phyloP scores from a whole-genome alignment of 2,888 invertebrate species.

The Pristionchus fissidentatus region DNA sequence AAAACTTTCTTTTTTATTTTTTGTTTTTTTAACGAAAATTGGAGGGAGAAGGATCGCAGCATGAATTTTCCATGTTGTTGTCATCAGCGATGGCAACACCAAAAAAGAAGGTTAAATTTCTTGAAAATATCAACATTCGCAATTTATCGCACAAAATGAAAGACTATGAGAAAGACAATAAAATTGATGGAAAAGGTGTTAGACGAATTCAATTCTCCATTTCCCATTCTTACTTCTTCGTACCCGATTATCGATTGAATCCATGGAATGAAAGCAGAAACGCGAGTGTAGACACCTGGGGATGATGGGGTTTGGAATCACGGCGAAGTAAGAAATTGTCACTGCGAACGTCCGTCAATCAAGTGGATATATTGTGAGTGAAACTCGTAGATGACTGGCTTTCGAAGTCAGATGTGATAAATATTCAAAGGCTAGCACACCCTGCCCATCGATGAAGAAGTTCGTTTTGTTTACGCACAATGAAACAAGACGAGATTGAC shows the following conservation, averaged over 20 bases:
- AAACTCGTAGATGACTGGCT: too few relatives aligned
- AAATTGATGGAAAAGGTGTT: not conserved
- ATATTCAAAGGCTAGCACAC: too few relatives aligned
- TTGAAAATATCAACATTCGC: not conserved
- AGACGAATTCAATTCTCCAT: not conserved
- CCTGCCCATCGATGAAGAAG: too few relatives aligned
- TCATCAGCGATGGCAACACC: too few relatives aligned
- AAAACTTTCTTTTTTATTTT: too few relatives aligned
- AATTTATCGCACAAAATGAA: not conserved
- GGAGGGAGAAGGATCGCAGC: too few relatives aligned
- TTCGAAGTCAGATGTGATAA: too few relatives aligned
- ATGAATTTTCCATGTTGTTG: too few relatives aligned
- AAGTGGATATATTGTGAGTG: not conserved
- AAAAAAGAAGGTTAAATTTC: not conserved
- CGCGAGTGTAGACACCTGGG: constrained; percentile 41
- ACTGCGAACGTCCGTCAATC: not conserved
- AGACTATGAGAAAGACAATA: not conserved
- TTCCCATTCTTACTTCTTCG: not conserved
- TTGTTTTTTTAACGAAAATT: not conserved
- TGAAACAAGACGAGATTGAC: not conserved
- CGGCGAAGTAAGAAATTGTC: not conserved
- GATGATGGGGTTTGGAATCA: not conserved
- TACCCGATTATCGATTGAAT: constrained; percentile 40
- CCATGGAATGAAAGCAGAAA: constrained; percentile 40
- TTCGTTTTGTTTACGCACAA: not conserved